These are phyloP conservation scores for Cichladusa arquata DNA, from an alignment of 2,113 vertebrate species.

Conservation along the genomic window DNA sequence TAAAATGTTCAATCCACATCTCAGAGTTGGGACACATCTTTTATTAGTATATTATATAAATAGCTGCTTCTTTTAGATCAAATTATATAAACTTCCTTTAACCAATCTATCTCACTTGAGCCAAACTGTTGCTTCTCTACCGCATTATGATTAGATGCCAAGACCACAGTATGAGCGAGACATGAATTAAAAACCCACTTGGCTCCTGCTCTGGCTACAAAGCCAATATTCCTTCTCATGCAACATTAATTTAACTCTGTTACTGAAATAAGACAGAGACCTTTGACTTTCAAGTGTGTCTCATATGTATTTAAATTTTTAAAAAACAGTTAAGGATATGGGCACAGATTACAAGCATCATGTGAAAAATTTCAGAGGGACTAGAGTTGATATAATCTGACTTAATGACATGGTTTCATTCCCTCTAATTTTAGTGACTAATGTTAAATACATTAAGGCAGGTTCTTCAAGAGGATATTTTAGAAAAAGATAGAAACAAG, in stretches of 20 bases:
- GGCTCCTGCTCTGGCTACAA: not conserved
- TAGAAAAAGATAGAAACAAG: not conserved
- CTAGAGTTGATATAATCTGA: not conserved
- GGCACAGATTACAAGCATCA: not conserved
- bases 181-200: not conserved
- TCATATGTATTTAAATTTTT: not conserved
- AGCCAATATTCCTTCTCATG: not conserved
- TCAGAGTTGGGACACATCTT: not conserved
- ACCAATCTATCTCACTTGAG: not conserved
- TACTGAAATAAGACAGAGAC: not conserved
- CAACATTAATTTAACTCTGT: not conserved
- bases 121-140: not conserved
- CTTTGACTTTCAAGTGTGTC: not conserved
- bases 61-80: not conserved
- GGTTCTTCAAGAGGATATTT: not conserved
- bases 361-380: not conserved
- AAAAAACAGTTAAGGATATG: not conserved
- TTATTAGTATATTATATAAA: not conserved
- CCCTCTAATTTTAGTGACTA: not conserved
- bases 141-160: not conserved
- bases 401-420: not conserved
- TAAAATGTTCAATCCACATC: not conserved
- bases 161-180: not conserved
- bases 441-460: not conserved
- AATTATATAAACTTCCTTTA: not conserved